Conservation (phyloP, 2,888 invertebrate genomes). For the Adelognathus sp. region DNA sequence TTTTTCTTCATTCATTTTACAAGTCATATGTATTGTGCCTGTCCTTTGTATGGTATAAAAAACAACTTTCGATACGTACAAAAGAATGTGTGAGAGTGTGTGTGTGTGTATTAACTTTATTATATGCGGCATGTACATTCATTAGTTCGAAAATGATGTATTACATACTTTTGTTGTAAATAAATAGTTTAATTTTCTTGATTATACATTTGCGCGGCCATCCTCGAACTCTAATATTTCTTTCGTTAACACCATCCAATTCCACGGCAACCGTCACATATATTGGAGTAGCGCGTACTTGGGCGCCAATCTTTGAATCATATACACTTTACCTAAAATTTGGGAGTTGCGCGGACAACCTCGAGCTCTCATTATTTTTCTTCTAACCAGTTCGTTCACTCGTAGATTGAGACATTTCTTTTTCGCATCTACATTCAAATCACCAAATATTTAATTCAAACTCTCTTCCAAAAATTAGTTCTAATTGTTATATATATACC, state of each 20-base stretch:
- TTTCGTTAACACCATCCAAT: neutral
- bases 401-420: too few species aligned
- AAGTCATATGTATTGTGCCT: neutral
- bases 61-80: neutral
- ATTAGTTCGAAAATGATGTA: slow-evolving; percentile 23
- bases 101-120: neutral
- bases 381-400: too few species aligned
- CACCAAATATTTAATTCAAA: too few species aligned
- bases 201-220: neutral
- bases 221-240: too few species aligned
- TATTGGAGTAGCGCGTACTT: too few species aligned
- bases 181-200: slow-evolving; percentile 44
- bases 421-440: too few species aligned
- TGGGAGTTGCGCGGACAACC: too few species aligned
- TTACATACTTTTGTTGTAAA: slow-evolving; percentile 36
- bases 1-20: neutral
- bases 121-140: slow-evolving; percentile 38
- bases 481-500: too few species aligned
- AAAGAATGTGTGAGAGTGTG: neutral
- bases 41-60: neutral
- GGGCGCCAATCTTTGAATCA: too few species aligned
- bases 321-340: too few species aligned
- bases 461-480: too few species aligned
- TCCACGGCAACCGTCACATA: neutral
- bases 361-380: too few species aligned